phyloP scores from a whole-genome alignment of 1,140 invertebrate species.

The Conus betulinus region DNA sequence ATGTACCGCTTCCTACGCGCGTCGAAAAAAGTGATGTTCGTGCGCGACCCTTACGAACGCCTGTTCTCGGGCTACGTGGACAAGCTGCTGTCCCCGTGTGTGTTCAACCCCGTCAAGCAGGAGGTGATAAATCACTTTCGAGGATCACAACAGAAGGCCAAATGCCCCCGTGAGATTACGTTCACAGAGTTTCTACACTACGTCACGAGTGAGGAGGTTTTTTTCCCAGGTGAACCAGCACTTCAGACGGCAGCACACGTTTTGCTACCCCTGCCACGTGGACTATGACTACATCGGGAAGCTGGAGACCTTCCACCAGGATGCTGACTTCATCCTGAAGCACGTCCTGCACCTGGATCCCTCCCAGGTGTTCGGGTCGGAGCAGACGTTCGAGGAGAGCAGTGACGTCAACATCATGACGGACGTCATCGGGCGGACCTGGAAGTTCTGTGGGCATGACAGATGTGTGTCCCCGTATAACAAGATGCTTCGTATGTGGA shows the following conservation, averaged over 20 bases:
- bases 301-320: conserved; percentile 34
- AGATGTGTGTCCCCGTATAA: background rate
- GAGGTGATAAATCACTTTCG: background rate
- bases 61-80: conserved; percentile 30
- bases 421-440: background rate
- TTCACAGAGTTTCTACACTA: conserved; percentile 20
- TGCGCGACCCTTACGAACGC: conserved; percentile 32
- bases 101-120: no score
- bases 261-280: conserved; percentile 15
- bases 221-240: background rate
- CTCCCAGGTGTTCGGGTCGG: background rate
- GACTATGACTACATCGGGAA: conserved; percentile 34
- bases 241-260: background rate
- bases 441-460: background rate
- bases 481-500: background rate
- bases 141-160: background rate
- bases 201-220: background rate
- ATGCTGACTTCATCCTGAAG: conserved; percentile 15
- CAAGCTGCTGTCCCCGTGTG: conserved; percentile 12
- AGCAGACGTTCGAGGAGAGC: background rate
- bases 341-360: background rate
- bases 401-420: conserved; percentile 16
- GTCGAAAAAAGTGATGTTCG: conserved; percentile 23
- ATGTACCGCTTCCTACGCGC: conserved; percentile 1
- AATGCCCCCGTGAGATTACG: background rate